Conservation (phyloP, 37 sponge, comb jelly and placozoan species). For the Eunapius fragilis region DNA sequence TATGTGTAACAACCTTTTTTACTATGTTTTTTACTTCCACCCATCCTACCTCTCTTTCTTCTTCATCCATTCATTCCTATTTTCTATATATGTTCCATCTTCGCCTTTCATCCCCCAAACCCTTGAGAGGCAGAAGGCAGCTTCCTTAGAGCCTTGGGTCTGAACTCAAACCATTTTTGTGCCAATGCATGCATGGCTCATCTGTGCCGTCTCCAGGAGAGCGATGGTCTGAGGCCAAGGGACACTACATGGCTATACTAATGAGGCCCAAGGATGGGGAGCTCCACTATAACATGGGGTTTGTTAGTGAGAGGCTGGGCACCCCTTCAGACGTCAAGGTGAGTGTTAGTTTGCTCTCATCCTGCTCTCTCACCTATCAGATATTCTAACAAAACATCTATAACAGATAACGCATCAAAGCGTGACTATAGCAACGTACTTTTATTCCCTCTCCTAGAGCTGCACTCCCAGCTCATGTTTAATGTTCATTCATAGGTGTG, state of each 20-base stretch:
- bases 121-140: slow-evolving; percentile 74
- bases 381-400: background rate
- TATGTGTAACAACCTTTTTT: too few relatives aligned
- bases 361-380: background rate
- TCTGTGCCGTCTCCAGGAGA: slow-evolving; percentile 40
- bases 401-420: background rate
- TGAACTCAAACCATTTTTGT: slow-evolving; percentile 69
- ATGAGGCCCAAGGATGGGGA: slow-evolving; percentile 46
- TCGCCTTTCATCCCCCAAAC: background rate
- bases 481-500: too few relatives aligned
- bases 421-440: background rate
- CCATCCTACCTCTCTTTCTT: background rate
- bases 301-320: slow-evolving; percentile 43
- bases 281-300: slow-evolving; percentile 52
- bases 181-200: slow-evolving; percentile 80
- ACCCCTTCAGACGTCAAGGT: slow-evolving; percentile 22
- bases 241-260: slow-evolving; percentile 42
- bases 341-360: background rate
- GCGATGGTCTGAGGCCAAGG: slow-evolving; percentile 76
- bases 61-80: background rate
- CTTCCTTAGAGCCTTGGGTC: slow-evolving; percentile 61
- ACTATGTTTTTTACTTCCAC: too few relatives aligned
- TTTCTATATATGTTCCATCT: background rate
- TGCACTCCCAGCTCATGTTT: too few relatives aligned
- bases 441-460: too few relatives aligned